Percentiles rank a stretch among this genome's conserved stretches.
These are phyloP conservation scores for Lepetodrilus schrolli DNA, from an alignment of 2,888 invertebrate species.

Conservation along the genomic window DNA sequence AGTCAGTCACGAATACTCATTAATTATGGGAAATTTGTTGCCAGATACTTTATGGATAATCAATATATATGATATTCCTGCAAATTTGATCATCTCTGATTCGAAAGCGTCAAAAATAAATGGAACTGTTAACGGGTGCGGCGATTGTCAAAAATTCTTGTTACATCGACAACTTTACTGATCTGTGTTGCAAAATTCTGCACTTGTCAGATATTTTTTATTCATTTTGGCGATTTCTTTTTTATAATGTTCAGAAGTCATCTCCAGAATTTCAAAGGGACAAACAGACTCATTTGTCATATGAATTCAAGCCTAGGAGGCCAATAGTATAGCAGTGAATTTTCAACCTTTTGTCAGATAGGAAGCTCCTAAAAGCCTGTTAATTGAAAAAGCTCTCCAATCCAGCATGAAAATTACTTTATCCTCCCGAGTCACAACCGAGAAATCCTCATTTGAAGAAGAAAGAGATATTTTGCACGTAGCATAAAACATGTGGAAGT, in stretches of 20 bases:
- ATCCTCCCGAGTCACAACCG: slow-evolving; percentile 14
- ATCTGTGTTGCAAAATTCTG: slow-evolving; percentile 13
- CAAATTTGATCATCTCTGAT: slow-evolving; percentile 16
- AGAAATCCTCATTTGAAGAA: background rate
- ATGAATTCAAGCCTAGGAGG: background rate
- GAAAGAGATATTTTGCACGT: slow-evolving; percentile 1
- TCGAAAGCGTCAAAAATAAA: background rate
- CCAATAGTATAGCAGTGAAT: slow-evolving; percentile 5
- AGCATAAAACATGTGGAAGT: slow-evolving; percentile 20
- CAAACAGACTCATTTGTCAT: slow-evolving; percentile 18
- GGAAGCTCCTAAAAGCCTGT: slow-evolving; percentile 16
- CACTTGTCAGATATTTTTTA: background rate
- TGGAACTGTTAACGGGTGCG: background rate
- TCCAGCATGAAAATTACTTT: slow-evolving; percentile 16
- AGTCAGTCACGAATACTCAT: slow-evolving; percentile 30
- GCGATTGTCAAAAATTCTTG: background rate
- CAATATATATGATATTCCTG: slow-evolving; percentile 5
- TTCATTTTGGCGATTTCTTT: background rate
- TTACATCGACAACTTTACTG: slow-evolving; percentile 5
- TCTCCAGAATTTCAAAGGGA: slow-evolving; percentile 16
- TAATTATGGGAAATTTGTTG: slow-evolving; percentile 37
- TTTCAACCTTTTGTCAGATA: slow-evolving; percentile 13
- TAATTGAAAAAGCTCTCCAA: slow-evolving; percentile 22
- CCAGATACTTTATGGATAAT: slow-evolving; percentile 27
- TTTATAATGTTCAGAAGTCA: background rate